Conservation (phyloP, 2,113 vertebrate genomes). For the Callipepla californica region DNA sequence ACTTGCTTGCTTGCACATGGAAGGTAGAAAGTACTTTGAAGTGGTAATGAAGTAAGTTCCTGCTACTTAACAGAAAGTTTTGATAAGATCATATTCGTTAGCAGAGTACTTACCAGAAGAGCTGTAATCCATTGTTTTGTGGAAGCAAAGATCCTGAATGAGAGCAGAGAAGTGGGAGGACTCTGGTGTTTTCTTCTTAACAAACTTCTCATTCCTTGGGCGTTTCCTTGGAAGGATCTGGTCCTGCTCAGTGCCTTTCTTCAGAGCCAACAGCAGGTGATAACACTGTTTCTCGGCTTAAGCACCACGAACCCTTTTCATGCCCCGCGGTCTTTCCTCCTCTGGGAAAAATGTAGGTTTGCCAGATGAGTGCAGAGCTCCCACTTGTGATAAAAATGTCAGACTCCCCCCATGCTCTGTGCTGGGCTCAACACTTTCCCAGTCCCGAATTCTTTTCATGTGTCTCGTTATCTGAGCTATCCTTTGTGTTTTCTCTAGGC, state of each 20-base stretch:
- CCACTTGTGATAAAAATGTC: background rate
- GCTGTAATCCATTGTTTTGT: slow-evolving; percentile 35
- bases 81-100: slow-evolving; percentile 77
- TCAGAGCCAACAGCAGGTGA: background rate
- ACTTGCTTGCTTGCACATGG: background rate
- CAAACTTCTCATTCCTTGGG: background rate
- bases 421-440: background rate
- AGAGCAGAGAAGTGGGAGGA: background rate
- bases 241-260: background rate
- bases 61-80: slow-evolving; percentile 70
- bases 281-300: background rate
- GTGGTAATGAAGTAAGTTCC: slow-evolving; percentile 74
- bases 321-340: background rate
- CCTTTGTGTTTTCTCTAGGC: background rate
- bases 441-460: background rate
- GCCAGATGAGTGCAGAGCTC: background rate
- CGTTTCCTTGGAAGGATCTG: background rate
- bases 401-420: background rate
- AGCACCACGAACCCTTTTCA: background rate
- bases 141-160: slow-evolving; percentile 20
- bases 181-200: background rate
- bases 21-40: slow-evolving; percentile 73
- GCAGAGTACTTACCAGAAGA: slow-evolving; percentile 57
- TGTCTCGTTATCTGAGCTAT: background rate
- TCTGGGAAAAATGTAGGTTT: background rate